These are phyloP conservation scores for Morone chrysops DNA, from an alignment of 2,113 vertebrate genomes.

Conservation along the genomic window DNA sequence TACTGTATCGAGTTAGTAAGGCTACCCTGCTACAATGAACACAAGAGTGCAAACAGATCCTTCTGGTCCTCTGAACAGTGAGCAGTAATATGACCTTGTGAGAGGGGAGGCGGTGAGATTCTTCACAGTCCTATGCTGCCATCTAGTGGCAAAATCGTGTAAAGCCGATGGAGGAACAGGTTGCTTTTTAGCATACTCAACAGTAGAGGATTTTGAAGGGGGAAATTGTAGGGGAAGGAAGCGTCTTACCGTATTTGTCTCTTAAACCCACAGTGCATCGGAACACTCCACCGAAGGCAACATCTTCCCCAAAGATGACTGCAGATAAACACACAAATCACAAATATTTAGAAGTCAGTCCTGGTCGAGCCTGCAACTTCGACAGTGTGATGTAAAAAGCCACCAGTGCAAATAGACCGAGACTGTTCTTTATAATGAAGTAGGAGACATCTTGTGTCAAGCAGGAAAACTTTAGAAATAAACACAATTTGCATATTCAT, in stretches of 20 bases:
- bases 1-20: background rate
- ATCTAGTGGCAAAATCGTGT: slow-evolving; percentile 57
- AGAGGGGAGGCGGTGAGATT: background rate
- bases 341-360: background rate
- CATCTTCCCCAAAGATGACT: slow-evolving; percentile 99
- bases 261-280: slow-evolving; percentile 96
- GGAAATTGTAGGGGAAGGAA: background rate
- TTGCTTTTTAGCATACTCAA: background rate
- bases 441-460: no score
- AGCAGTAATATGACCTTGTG: background rate
- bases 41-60: slow-evolving; percentile 52
- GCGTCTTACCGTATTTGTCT: slow-evolving; percentile 95
- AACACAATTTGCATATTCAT: no score
- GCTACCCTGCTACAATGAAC: background rate
- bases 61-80: slow-evolving; percentile 69
- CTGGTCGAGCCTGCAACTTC: no score
- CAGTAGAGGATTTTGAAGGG: background rate
- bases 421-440: no score
- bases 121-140: slow-evolving; percentile 57
- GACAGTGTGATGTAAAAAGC: no score
- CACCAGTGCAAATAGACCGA: no score
- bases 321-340: slow-evolving; percentile 58
- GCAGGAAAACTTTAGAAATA: no score
- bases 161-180: background rate
- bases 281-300: slow-evolving; percentile 99